Conservation (phyloP, 2,797 vertebrate species). For the Tokudaia muenninki region DNA sequence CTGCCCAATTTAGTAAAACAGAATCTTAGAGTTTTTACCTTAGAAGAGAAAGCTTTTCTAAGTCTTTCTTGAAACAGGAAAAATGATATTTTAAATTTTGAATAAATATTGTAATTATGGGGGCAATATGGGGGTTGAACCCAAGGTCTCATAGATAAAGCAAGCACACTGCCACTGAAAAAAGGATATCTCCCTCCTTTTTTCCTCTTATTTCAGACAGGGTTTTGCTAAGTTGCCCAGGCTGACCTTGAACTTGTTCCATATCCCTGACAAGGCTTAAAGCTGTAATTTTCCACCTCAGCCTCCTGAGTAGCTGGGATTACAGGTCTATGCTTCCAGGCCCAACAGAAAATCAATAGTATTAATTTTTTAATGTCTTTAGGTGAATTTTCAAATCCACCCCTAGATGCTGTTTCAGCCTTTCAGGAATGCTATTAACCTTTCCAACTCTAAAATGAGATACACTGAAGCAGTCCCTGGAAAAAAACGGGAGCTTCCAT, state of each 20-base stretch:
- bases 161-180: neutral
- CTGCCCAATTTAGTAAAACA: slow-evolving; percentile 53
- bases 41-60: slow-evolving; percentile 36
- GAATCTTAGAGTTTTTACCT: slow-evolving; percentile 9
- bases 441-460: slow-evolving; percentile 31
- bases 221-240: neutral
- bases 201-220: neutral
- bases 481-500: slow-evolving; percentile 17
- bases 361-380: slow-evolving; percentile 41
- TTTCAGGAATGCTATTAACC: slow-evolving; percentile 20
- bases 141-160: neutral
- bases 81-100: neutral
- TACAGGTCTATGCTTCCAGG: neutral
- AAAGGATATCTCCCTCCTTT: too few species aligned
- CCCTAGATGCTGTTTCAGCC: neutral
- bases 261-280: neutral
- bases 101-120: neutral
- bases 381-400: slow-evolving; percentile 13
- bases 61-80: slow-evolving; percentile 56
- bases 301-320: neutral
- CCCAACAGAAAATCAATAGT: neutral
- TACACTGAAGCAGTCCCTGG: neutral
- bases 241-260: neutral
- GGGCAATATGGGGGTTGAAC: neutral
- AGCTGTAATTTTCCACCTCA: neutral